Evolutionary conservation across 1,140 invertebrate genomes (phyloP).

Genomic region (Araneus ventricosus): DNA sequence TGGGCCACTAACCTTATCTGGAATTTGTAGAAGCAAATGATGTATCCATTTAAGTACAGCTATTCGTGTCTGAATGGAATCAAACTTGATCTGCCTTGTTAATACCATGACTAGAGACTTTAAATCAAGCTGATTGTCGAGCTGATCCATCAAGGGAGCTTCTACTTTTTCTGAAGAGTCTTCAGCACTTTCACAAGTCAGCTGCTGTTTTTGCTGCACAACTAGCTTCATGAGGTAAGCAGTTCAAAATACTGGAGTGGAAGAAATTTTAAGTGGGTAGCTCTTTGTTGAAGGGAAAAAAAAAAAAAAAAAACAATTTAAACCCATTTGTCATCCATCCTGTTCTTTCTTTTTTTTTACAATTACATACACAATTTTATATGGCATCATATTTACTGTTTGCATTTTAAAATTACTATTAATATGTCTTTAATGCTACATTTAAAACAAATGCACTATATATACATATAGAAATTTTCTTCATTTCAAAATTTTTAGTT

Average conservation of each 20-base stretch:
- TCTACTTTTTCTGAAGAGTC: slow-evolving; percentile 59
- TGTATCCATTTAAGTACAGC: slow-evolving; percentile 96
- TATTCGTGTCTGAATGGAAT: slow-evolving; percentile 95
- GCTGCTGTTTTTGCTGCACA: slow-evolving; percentile 60
- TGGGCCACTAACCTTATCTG: slow-evolving; percentile 81
- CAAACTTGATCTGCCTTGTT: slow-evolving; percentile 90
- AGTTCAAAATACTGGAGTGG: background rate
- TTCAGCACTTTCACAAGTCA: slow-evolving; percentile 57
- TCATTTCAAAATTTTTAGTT: too few species aligned
- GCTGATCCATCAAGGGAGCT: slow-evolving; percentile 65
- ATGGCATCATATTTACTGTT: too few species aligned
- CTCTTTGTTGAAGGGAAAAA: background rate
- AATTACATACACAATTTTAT: too few species aligned
- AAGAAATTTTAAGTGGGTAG: background rate
- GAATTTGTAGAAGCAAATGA: slow-evolving; percentile 87
- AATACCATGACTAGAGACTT: slow-evolving; percentile 91
- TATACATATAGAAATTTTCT: too few species aligned
- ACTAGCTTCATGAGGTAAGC: slow-evolving; percentile 93
- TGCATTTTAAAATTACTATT: too few species aligned
- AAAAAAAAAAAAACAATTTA: too few species aligned
- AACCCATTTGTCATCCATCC: too few species aligned
- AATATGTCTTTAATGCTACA: too few species aligned
- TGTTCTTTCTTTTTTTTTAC: background rate
- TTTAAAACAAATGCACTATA: too few species aligned
- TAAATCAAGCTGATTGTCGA: slow-evolving; percentile 84